Percentiles rank a stretch among this genome's conserved stretches.
Evolutionary conservation across 1,140 invertebrate species (phyloP).

Genomic region (Trialeurodes vaporariorum): DNA sequence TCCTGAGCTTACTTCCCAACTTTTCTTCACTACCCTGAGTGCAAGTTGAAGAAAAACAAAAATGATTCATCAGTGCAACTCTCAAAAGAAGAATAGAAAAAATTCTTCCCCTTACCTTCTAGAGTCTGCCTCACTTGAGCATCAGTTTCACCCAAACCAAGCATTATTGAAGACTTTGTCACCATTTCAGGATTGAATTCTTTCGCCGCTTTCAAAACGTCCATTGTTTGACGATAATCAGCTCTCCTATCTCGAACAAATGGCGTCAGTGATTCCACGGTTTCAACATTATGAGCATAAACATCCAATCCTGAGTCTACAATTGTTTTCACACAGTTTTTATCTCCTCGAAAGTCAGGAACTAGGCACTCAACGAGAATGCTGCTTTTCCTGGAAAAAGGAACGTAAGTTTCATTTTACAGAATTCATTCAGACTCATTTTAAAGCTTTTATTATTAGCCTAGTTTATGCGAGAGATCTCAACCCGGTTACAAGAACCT

Average conservation of each 20-base stretch:
- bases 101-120: too few relatives aligned
- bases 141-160: slow-evolving; percentile 93
- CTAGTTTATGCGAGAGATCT: background rate
- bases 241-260: slow-evolving; percentile 85
- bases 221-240: slow-evolving; percentile 69
- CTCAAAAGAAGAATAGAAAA: too few relatives aligned
- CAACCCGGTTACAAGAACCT: too few relatives aligned
- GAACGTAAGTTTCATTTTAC: slow-evolving; percentile 2
- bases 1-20: too few relatives aligned
- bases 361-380: slow-evolving; percentile 95
- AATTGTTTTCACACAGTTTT: slow-evolving; percentile 60
- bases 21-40: too few relatives aligned
- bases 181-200: slow-evolving; percentile 63
- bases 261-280: slow-evolving; percentile 75
- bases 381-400: slow-evolving; percentile 51
- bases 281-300: slow-evolving; percentile 96
- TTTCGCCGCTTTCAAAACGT: slow-evolving; percentile 72
- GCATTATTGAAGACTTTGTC: slow-evolving; percentile 98
- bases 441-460: background rate
- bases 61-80: too few relatives aligned
- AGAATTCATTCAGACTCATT: background rate
- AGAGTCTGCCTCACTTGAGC: slow-evolving; percentile 78
- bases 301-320: slow-evolving; percentile 79
- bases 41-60: too few relatives aligned
- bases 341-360: slow-evolving; percentile 87